Evolutionary conservation across 2,888 invertebrate genomes (phyloP).

Genomic region (Metallyticus violacea): DNA sequence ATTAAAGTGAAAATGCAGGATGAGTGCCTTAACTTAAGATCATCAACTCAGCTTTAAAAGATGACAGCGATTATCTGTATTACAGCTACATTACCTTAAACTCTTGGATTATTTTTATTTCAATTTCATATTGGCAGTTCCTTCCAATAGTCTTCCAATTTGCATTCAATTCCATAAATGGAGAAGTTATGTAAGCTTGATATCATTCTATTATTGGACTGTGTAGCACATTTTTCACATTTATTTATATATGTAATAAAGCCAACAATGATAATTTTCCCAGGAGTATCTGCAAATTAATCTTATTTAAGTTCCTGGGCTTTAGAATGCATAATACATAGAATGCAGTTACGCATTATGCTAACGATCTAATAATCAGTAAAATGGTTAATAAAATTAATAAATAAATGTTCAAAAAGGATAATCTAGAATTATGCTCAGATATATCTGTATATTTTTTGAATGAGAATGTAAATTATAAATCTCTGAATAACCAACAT

Average conservation of each 20-base stretch:
- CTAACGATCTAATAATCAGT: too few species aligned
- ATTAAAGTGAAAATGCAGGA: not conserved
- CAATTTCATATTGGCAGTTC: not conserved
- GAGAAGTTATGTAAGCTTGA: not conserved
- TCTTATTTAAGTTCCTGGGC: too few species aligned
- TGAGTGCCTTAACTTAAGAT: not conserved
- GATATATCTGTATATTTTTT: too few species aligned
- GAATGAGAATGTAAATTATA: too few species aligned
- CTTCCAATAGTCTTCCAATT: not conserved
- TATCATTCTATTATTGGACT: not conserved
- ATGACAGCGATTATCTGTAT: not conserved
- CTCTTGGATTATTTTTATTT: not conserved
- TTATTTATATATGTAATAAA: not conserved
- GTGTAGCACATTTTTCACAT: not conserved
- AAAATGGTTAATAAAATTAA: too few species aligned
- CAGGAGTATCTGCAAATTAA: too few species aligned
- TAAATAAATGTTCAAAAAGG: too few species aligned
- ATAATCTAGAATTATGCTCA: too few species aligned
- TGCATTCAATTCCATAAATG: not conserved
- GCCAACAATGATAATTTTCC: too few species aligned
- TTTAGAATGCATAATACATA: too few species aligned
- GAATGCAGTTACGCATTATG: too few species aligned
- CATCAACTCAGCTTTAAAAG: not conserved
- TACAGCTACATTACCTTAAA: not conserved
- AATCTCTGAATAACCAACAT: too few species aligned